phyloP scores from a whole-genome alignment of 2,113 vertebrate genomes.

The Vulpes ferrilata region DNA sequence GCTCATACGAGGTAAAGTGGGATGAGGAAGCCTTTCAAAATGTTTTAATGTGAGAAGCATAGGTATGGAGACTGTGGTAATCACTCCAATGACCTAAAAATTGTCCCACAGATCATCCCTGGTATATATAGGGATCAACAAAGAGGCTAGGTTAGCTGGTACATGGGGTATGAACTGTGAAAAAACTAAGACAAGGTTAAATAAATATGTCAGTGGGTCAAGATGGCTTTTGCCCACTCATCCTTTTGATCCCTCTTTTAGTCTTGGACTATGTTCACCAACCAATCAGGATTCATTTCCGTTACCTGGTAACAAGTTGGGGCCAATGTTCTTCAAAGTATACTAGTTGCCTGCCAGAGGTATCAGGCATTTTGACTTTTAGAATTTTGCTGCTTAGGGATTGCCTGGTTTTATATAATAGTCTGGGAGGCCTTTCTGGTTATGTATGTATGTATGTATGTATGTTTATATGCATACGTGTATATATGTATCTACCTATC shows the following conservation, averaged over 20 bases:
- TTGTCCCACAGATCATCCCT: neutral
- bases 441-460: neutral
- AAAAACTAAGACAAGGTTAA: neutral
- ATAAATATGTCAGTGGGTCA: neutral
- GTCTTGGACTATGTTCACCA: neutral
- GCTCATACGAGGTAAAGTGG: neutral
- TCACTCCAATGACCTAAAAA: neutral
- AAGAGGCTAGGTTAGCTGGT: neutral
- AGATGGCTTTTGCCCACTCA: fast-evolving
- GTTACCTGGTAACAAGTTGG: neutral
- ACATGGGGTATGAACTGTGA: neutral
- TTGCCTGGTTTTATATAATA: neutral
- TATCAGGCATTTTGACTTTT: neutral
- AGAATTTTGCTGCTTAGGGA: neutral
- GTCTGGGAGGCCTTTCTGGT: neutral
- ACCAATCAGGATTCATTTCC: neutral
- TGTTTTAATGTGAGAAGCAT: neutral
- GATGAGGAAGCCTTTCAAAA: neutral
- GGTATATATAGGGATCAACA: neutral
- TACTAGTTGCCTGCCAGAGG: neutral
- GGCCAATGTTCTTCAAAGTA: neutral
- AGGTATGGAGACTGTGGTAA: neutral
- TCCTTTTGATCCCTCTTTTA: neutral
- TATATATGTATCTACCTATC: neutral
- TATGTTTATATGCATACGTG: neutral